These are phyloP conservation scores for Aethes cnicana DNA, from an alignment of 2,888 invertebrate species.

Conservation along the genomic window DNA sequence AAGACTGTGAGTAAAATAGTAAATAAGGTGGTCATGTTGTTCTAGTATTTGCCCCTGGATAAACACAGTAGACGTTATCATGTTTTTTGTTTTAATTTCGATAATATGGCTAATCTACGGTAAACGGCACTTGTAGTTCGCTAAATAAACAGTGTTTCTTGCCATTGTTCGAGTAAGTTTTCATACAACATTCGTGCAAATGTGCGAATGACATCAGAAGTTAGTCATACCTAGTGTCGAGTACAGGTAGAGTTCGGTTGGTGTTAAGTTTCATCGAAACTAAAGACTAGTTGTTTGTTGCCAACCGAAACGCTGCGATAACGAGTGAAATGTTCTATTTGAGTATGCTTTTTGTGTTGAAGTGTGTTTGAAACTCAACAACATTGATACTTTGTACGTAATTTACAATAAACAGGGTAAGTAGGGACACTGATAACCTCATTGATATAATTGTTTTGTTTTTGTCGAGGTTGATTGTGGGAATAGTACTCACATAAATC, in stretches of 20 bases:
- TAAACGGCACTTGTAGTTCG: slow-evolving; percentile 26
- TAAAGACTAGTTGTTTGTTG: slow-evolving; percentile 26
- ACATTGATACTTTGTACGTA: not conserved
- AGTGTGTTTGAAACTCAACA: too few relatives aligned
- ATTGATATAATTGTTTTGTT: slow-evolving; percentile 21
- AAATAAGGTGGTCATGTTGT: not conserved
- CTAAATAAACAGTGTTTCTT: slow-evolving; percentile 23
- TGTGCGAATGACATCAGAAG: slow-evolving; percentile 56
- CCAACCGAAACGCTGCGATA: slow-evolving; percentile 14
- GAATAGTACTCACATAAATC: too few relatives aligned
- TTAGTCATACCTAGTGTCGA: slow-evolving; percentile 52
- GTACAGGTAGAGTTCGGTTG: slow-evolving; percentile 30
- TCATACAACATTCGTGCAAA: slow-evolving; percentile 24
- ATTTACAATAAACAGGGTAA: slow-evolving; percentile 3
- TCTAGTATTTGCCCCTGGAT: slow-evolving; percentile 11
- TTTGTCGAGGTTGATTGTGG: slow-evolving; percentile 2
- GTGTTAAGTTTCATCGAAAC: slow-evolving; percentile 32
- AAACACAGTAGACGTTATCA: slow-evolving; percentile 34
- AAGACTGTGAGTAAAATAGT: slow-evolving; percentile 32
- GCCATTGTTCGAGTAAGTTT: slow-evolving; percentile 26
- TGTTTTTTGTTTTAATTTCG: slow-evolving; percentile 38
- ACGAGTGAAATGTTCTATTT: not conserved
- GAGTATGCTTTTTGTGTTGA: not conserved
- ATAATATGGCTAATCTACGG: slow-evolving; percentile 24
- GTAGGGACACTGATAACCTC: slow-evolving; percentile 19